Conservation (phyloP, 2,888 invertebrate species). For the Acrobasis suavella region DNA sequence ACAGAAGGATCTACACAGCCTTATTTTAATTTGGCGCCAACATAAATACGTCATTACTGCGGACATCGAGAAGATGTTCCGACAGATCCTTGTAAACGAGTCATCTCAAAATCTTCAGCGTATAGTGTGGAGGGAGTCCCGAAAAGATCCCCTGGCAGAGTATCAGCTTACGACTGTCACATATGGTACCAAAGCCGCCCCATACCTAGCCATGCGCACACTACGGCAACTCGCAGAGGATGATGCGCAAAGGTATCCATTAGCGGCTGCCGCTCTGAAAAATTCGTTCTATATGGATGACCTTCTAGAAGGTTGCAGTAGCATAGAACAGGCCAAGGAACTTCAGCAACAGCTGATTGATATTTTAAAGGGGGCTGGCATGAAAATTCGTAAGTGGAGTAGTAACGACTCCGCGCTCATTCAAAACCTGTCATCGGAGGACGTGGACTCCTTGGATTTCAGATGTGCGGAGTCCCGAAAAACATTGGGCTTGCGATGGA, state of each 20-base stretch:
- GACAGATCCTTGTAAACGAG: constrained; percentile 25
- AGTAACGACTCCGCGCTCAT: too few species aligned
- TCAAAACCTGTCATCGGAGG: too few species aligned
- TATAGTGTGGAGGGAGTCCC: too few species aligned
- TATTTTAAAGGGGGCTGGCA: constrained; percentile 4
- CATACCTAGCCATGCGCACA: constrained; percentile 24
- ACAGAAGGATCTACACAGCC: constrained; percentile 27
- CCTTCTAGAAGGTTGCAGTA: neutral
- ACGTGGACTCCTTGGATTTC: too few species aligned
- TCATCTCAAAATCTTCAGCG: too few species aligned
- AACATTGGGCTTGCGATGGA: too few species aligned
- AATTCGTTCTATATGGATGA: constrained; percentile 20
- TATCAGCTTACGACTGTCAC: too few species aligned
- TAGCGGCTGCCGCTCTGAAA: constrained; percentile 4
- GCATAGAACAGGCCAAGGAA: neutral
- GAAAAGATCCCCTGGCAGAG: too few species aligned
- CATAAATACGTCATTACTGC: constrained; percentile 30
- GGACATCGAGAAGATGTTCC: constrained; percentile 33
- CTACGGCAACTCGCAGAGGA: constrained; percentile 23
- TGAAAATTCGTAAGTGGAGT: too few species aligned
- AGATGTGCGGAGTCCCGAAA: too few species aligned
- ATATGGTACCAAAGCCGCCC: neutral
- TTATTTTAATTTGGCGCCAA: constrained; percentile 30
- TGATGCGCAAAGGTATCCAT: constrained; percentile 8
- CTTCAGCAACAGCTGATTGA: constrained; percentile 16